A percentile compares a stretch with the other conserved stretches of the same genome.
These are phyloP conservation scores for Bellardia pandia DNA, from an alignment of 2,888 invertebrate species.

Conservation along the genomic window DNA sequence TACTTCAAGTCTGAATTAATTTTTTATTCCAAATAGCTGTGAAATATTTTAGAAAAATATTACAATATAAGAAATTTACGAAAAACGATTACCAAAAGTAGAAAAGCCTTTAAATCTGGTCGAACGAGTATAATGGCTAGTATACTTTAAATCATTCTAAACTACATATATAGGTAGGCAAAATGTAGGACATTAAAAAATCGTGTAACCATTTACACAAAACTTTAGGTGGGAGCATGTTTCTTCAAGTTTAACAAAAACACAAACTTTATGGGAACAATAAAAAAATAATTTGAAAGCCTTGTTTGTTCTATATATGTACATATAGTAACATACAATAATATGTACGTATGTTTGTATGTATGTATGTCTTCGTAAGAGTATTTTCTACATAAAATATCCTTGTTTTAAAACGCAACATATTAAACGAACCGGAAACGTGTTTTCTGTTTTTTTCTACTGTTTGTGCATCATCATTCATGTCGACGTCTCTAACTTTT, in stretches of 20 bases:
- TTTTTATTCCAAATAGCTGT: no score
- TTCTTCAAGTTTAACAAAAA: constrained; percentile 34
- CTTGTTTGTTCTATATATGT: constrained; percentile 24
- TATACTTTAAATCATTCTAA: no score
- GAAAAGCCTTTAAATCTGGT: no score
- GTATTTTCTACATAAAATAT: neutral
- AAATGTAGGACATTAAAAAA: neutral
- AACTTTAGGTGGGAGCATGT: constrained; percentile 22
- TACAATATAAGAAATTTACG: no score
- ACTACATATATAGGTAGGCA: no score
- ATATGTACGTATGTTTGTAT: neutral
- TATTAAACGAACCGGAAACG: constrained; percentile 76
- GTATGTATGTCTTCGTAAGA: neutral
- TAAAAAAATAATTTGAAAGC: constrained; percentile 43
- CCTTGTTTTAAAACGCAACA: constrained; percentile 70
- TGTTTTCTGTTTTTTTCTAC: constrained; percentile 61
- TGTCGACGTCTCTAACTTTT: constrained; percentile 57
- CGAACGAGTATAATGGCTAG: no score
- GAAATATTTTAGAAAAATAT: no score
- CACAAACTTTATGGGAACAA: neutral
- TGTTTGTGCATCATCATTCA: constrained; percentile 67
- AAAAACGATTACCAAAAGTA: no score
- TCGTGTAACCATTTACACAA: neutral
- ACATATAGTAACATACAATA: neutral
- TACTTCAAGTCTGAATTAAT: no score